Evolutionary conservation across 2,888 invertebrate genomes (phyloP), one percentile per base, ranked within the genome.

Genomic region (Cataglyphis livida): DNA sequence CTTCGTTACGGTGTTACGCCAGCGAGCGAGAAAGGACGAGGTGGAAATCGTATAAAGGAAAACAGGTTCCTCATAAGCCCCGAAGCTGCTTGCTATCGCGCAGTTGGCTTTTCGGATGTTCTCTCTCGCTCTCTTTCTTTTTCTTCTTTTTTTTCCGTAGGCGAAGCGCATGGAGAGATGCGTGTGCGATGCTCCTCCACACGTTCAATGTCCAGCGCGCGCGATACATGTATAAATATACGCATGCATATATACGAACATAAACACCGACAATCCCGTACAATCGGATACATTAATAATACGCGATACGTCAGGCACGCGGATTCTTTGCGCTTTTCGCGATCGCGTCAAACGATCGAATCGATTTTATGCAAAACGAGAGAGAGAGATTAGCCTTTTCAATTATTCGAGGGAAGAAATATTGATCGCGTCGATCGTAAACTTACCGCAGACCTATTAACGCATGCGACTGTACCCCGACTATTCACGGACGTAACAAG

Each of bases 1-100:
- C 81, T 62, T 79, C 62, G 70, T 71, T 78, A 83, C n/a, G 59
- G 44, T 41, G 61, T 48, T 68, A 61, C 62, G 25, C 48, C 35
- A 79, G 59, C 41, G 73, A 83, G 64, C 65, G 28, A 65, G 79
- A 61, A 68, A 71, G 66, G 66, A 76, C 84, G 79, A 78, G 62
- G 64, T 78, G 73, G 84, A 87, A 83, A 70, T 83, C 62, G 70
- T 85, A 81, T 68, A 64, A 75, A 84, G 83, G 82, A 84, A 91
- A 91, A 91, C 91, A 91, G 91, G 91, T 91, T 91, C 89, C 68
- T 84, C 81, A 32, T 54, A 76, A 87, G 83, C 82, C 76, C 41
- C 44, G 62, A 28, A 75, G 54, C 41, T 61, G 65, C 82, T 81
- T 83, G 82, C 3, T 75, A 85, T 83, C 76, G 83, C 66, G 83